phyloP scores from a whole-genome alignment of 2,113 vertebrate genomes.

The Neofelis nebulosa region DNA sequence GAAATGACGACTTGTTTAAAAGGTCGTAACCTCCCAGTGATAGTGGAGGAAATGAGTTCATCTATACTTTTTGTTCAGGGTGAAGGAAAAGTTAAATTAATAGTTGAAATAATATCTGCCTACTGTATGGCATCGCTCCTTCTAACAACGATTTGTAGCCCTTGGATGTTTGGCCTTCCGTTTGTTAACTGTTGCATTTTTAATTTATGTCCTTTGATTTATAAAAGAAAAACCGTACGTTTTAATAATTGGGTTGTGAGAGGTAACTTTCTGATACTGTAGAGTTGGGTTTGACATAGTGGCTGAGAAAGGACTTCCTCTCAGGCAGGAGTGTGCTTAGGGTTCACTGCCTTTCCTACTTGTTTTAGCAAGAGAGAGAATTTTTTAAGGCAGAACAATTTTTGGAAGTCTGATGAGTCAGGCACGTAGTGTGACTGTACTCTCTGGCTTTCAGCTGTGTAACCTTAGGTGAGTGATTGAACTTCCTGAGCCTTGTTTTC shows the following conservation, averaged over 20 bases:
- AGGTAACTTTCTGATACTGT: background rate
- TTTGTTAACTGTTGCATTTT: background rate
- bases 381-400: background rate
- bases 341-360: background rate
- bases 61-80: background rate
- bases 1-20: background rate
- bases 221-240: background rate
- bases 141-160: background rate
- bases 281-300: background rate
- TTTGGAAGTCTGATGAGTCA: background rate
- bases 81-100: background rate
- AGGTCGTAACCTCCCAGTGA: background rate
- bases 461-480: background rate
- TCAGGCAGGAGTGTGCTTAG: background rate
- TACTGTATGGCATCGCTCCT: background rate
- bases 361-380: background rate
- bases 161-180: background rate
- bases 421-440: background rate
- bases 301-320: background rate
- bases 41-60: conserved; percentile 3
- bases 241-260: background rate
- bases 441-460: background rate
- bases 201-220: background rate
- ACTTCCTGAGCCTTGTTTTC: background rate
- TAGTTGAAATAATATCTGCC: background rate